phyloP scores from a whole-genome alignment of 2,888 invertebrate species.

The Metacarcinus magister region DNA sequence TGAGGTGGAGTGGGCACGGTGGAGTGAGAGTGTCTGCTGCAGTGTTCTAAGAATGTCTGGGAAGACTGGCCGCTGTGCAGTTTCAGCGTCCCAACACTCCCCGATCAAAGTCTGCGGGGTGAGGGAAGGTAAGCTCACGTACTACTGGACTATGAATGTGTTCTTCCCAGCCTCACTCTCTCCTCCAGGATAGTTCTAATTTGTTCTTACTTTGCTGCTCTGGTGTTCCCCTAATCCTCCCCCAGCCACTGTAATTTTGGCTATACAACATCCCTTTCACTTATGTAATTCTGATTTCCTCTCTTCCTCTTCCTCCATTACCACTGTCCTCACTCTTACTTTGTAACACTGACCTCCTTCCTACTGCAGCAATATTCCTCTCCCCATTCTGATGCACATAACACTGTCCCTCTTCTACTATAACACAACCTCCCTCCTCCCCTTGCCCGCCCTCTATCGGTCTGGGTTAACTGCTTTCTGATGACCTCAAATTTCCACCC shows the following conservation, averaged over 20 bases:
- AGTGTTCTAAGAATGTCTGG: conserved; percentile 78
- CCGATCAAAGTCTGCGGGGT: conserved; percentile 77
- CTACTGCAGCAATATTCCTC: background rate
- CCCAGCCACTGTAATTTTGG: background rate
- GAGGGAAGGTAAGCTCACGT: background rate
- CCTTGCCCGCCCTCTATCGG: background rate
- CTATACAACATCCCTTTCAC: background rate
- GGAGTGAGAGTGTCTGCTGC: conserved; percentile 81
- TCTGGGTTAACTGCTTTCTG: background rate
- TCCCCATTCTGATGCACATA: background rate
- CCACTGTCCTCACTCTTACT: background rate
- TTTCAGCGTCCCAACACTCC: conserved; percentile 79
- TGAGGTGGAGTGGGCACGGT: conserved; percentile 82
- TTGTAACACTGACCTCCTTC: background rate
- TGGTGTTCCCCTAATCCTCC: background rate
- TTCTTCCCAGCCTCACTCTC: background rate
- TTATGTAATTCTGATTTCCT: background rate
- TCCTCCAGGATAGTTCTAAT: background rate
- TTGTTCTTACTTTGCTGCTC: background rate
- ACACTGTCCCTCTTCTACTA: too few relatives aligned
- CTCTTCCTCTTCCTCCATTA: background rate
- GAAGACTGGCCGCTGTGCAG: conserved; percentile 80
- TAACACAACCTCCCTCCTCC: background rate
- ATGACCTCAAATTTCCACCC: conserved; percentile 2
- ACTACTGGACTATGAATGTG: background rate